These are phyloP conservation scores for Pangasius larnaudii DNA, from an alignment of 2,797 vertebrate genomes.

Conservation along the genomic window DNA sequence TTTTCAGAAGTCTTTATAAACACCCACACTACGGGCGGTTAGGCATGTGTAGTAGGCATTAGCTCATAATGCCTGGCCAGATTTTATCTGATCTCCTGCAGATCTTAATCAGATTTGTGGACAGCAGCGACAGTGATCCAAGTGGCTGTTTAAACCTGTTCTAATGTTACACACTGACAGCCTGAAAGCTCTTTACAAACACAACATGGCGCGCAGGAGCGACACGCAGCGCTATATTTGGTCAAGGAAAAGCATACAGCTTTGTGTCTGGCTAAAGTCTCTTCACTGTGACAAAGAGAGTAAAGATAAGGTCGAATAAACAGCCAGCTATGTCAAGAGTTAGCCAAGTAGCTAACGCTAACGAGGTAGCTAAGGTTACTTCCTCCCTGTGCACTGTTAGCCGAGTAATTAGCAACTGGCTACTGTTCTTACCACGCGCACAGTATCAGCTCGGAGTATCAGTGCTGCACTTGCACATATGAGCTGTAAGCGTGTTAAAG, in stretches of 20 bases:
- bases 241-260: neutral
- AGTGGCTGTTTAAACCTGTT: neutral
- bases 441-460: too few relatives aligned
- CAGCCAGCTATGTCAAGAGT: neutral
- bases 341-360: neutral
- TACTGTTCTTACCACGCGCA: neutral
- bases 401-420: neutral
- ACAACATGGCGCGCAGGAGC: neutral
- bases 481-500: neutral
- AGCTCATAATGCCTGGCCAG: neutral
- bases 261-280: neutral
- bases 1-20: too few relatives aligned
- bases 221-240: conserved; percentile 30
- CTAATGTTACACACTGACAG: neutral
- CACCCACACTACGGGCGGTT: neutral
- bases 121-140: neutral
- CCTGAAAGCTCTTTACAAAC: neutral
- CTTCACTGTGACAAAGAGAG: neutral
- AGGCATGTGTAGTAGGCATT: neutral
- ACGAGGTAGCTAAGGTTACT: neutral
- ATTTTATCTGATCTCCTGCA: neutral
- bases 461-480: neutral
- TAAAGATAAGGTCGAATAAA: neutral
- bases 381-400: neutral
- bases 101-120: neutral